Conservation (phyloP, 2,888 invertebrate species). For the Lucinisca nassula region DNA sequence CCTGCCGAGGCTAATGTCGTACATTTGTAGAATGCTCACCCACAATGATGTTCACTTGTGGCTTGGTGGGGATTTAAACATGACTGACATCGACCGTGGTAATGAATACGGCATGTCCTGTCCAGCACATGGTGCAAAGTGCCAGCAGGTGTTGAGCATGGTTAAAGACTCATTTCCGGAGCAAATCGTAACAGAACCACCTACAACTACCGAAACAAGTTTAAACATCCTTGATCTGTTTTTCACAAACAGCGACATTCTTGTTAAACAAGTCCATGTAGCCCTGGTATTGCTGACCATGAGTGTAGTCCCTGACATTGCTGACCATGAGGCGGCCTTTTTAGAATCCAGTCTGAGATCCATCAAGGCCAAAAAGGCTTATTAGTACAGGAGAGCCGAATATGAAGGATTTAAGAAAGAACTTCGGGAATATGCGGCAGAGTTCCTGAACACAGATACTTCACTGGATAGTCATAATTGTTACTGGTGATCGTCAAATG, state of each 20-base stretch:
- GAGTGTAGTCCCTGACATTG: too few relatives aligned
- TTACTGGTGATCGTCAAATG: too few relatives aligned
- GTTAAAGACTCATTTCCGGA: not conserved
- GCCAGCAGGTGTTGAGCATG: too few relatives aligned
- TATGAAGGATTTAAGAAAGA: not conserved
- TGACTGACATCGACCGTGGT: conserved; percentile 31
- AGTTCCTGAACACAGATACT: not conserved
- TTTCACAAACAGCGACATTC: not conserved
- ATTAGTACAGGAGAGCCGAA: not conserved
- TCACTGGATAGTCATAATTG: too few relatives aligned
- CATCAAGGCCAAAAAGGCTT: not conserved
- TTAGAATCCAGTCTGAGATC: conserved; percentile 1
- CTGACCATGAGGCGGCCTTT: not conserved
- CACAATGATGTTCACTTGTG: conserved; percentile 15
- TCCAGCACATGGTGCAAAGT: too few relatives aligned
- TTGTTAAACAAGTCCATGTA: not conserved
- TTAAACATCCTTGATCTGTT: not conserved
- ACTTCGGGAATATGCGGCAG: not conserved
- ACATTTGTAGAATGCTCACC: conserved; percentile 11
- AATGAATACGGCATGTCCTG: not conserved
- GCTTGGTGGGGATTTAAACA: conserved; percentile 30
- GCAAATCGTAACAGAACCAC: not conserved
- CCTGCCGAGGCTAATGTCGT: not conserved
- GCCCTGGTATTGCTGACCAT: conserved; percentile 9
- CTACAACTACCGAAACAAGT: not conserved